Evolutionary conservation across 37 sponge, comb jelly and placozoan species (phyloP).

Genomic region (Ianthella basta): DNA sequence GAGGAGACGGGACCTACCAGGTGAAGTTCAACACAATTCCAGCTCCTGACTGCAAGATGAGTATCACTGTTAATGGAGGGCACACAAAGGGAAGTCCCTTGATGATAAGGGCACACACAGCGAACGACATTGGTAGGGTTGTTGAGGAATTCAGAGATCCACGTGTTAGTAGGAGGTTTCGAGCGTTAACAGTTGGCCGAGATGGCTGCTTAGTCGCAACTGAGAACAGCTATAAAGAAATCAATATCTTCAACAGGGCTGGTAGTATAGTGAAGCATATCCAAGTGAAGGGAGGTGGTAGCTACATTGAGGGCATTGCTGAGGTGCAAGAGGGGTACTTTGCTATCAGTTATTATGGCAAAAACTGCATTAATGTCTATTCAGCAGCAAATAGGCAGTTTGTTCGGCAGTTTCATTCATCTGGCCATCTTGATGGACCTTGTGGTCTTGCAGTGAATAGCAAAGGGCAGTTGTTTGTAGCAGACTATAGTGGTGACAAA

Average conservation of each 20-base stretch:
- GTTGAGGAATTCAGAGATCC: neutral
- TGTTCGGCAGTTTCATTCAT: neutral
- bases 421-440: neutral
- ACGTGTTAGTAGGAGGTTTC: neutral
- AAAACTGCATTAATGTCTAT: neutral
- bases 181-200: neutral
- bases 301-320: neutral
- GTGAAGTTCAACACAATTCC: too few species aligned
- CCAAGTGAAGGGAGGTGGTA: neutral
- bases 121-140: neutral
- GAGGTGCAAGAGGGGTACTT: neutral
- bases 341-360: neutral
- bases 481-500: neutral
- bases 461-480: neutral
- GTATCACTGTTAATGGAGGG: too few species aligned
- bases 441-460: slow-evolving; percentile 6
- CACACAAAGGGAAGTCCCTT: neutral
- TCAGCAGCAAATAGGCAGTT: neutral
- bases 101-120: neutral
- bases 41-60: too few species aligned
- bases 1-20: too few species aligned
- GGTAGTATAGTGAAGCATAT: neutral
- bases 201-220: neutral
- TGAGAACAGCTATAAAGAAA: neutral
- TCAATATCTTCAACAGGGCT: neutral